phyloP scores from a whole-genome alignment of 2,797 vertebrate genomes.

The Propithecus perrieri region DNA sequence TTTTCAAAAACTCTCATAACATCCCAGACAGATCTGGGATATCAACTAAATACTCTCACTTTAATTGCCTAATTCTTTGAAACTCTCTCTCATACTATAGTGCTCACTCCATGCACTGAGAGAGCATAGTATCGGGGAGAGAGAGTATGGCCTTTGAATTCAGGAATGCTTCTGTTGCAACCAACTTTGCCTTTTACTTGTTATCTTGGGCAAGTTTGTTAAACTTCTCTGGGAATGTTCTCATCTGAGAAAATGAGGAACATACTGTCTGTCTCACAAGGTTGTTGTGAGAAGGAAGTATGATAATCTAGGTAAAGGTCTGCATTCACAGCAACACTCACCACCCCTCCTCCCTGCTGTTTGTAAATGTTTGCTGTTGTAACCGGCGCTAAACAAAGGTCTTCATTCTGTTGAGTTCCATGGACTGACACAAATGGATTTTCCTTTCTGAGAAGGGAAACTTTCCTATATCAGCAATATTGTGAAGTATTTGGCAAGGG shows the following conservation, averaged over 20 bases:
- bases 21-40: not conserved
- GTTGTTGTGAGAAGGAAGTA: not conserved
- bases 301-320: not conserved
- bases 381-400: not conserved
- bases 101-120: not conserved
- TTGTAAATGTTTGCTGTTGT: not conserved
- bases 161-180: not conserved
- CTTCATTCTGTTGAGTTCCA: not conserved
- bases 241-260: not conserved
- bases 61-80: not conserved
- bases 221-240: not conserved
- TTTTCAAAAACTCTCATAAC: not conserved
- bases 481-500: not conserved
- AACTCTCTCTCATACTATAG: not conserved
- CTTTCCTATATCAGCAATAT: not conserved
- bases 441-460: not conserved
- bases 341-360: no score
- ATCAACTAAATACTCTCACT: not conserved
- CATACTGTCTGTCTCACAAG: not conserved
- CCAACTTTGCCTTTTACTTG: constrained; percentile 11
- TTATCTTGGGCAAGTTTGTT: not conserved
- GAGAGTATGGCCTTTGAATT: not conserved
- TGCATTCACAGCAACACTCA: not conserved
- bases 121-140: not conserved
- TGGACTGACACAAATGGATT: not conserved